Evolutionary conservation across 2,888 invertebrate species (phyloP).

Genomic region (Xiphydria camelus): DNA sequence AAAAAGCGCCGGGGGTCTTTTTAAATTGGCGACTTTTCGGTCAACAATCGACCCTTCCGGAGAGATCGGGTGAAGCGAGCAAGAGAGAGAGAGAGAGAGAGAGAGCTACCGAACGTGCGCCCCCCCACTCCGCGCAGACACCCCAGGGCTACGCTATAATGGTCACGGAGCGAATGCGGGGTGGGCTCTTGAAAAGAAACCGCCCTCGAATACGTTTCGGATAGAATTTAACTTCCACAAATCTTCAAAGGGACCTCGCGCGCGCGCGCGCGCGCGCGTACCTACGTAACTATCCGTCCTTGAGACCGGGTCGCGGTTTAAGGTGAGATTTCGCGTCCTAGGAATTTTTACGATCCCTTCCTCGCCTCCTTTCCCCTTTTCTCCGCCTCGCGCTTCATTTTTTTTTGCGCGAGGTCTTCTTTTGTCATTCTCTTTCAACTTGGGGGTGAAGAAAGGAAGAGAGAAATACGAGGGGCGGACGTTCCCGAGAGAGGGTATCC

Average conservation of each 20-base stretch:
- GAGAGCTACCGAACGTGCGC: too few relatives aligned
- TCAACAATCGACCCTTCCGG: slow-evolving; percentile 58
- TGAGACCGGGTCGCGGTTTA: background rate
- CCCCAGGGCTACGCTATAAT: slow-evolving; percentile 52
- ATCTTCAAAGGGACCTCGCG: slow-evolving; percentile 30
- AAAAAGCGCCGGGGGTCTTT: slow-evolving; percentile 52
- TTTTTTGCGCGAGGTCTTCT: slow-evolving; percentile 2
- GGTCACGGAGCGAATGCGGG: slow-evolving; percentile 33
- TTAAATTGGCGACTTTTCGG: slow-evolving; percentile 59
- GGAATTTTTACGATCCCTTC: too few relatives aligned
- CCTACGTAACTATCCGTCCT: background rate
- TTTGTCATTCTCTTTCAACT: slow-evolving; percentile 1
- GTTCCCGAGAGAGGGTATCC: too few relatives aligned
- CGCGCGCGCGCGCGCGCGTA: background rate
- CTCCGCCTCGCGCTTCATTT: slow-evolving; percentile 1
- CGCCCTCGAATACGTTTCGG: slow-evolving; percentile 29
- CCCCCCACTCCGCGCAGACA: too few relatives aligned
- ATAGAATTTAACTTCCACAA: slow-evolving; percentile 35
- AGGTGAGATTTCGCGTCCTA: background rate
- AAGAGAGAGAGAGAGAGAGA: too few relatives aligned
- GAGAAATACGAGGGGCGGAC: too few relatives aligned
- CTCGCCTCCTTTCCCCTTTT: slow-evolving; percentile 5
- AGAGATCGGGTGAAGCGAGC: too few relatives aligned
- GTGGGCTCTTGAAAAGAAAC: slow-evolving; percentile 41
- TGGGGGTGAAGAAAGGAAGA: too few relatives aligned